Base-by-base conservation (phyloP, 2,888 invertebrate species). In the Hedya salicella region DNA sequence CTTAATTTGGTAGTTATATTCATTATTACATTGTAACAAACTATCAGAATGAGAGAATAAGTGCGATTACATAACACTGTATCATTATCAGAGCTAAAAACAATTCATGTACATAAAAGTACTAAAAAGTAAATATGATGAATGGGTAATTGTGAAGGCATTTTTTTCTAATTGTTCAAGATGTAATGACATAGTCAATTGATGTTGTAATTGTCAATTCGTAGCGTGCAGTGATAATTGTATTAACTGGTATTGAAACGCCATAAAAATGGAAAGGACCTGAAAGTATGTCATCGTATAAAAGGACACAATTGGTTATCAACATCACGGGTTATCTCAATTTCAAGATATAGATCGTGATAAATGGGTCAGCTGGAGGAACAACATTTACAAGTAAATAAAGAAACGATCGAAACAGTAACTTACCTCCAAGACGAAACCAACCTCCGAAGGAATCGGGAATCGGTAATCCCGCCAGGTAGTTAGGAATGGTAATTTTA, bases 371-470 rank as follows among this genome's bases (percentile, higher is more conserved):
- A 13, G 0, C n/a, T 3, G 16, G 4, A 11, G n/a, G 44, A 32
- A 32, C 9, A 17, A 32, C 17, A 9, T 16, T 16, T 2, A 4
- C 0, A 32, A 32, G 3, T 46, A 57, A 13, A 46, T 13, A 46
- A 19, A 57, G 6, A 36, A 36, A 44, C 42, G 30, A 32, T 2
- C 4, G 30, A 32, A 46, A 46, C 32, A 9, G 17, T 2, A 4
- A 14, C 81, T 83, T 78, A 97, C 98, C 93, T 89, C 97, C 95
- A 72, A 98, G 93, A 78, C 94, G 94, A 87, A 97, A 97, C 96
- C 97, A 96, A 81, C 98, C 98, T 70, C 96, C 95, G 73, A 97
- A 87, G 13, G 95, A 93, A 81, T 96, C 95, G 8, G 98, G 98
- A 84, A 98, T 95, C 17, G 98, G 98, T 71, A 98, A 92, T 81